Evolutionary conservation across 2,797 vertebrate genomes (phyloP).

Genomic region (Cossypha caffra): DNA sequence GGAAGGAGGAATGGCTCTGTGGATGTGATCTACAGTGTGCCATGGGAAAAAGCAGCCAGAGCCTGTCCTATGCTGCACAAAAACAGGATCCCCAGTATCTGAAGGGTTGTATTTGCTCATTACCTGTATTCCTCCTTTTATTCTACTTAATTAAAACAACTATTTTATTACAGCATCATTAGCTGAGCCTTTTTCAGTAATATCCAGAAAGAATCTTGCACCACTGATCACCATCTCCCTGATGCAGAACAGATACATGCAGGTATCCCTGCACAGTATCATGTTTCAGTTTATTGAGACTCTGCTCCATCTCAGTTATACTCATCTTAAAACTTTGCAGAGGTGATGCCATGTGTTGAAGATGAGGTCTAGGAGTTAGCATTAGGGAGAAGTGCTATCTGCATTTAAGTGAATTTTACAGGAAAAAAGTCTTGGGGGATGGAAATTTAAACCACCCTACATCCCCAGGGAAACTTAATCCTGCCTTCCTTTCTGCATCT

Average conservation of each 20-base stretch:
- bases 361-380: fast-evolving
- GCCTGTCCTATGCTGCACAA: neutral
- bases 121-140: neutral
- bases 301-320: neutral
- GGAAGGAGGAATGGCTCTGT: neutral
- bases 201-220: neutral
- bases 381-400: neutral
- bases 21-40: fast-evolving
- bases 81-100: fast-evolving
- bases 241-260: neutral
- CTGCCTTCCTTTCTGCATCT: neutral
- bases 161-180: neutral
- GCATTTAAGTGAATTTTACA: neutral
- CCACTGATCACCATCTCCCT: neutral
- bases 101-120: neutral
- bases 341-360: neutral
- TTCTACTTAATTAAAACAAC: neutral
- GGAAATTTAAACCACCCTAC: neutral
- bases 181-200: neutral
- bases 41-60: neutral
- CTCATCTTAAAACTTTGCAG: neutral
- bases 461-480: neutral
- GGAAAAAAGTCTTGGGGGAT: neutral
- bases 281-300: neutral
- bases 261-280: neutral